phyloP scores from a whole-genome alignment of 2,888 invertebrate species.

The Buathra laborator region DNA sequence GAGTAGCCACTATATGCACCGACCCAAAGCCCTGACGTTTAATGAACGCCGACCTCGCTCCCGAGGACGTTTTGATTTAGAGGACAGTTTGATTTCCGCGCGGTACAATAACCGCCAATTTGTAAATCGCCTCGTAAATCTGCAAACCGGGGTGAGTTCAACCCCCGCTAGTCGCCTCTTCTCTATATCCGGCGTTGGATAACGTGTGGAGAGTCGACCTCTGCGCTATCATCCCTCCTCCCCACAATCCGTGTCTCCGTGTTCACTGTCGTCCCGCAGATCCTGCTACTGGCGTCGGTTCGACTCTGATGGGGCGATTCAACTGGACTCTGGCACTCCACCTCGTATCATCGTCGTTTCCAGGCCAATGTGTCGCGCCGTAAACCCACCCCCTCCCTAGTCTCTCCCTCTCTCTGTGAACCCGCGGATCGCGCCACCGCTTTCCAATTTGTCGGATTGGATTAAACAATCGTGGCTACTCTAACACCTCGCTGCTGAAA shows the following conservation, averaged over 20 bases:
- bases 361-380: conserved; percentile 61
- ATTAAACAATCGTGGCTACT: conserved; percentile 77
- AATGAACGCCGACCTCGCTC: conserved; percentile 80
- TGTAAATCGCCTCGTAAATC: conserved; percentile 85
- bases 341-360: conserved; percentile 54
- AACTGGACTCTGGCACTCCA: conserved; percentile 30
- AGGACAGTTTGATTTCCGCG: conserved; percentile 84
- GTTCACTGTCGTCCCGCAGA: conserved; percentile 10
- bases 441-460: conserved; percentile 77
- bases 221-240: background rate
- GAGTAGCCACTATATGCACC: conserved; percentile 65
- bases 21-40: conserved; percentile 77
- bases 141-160: conserved; percentile 65
- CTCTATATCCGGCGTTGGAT: background rate
- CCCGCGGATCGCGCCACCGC: conserved; percentile 23
- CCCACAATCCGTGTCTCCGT: background rate
- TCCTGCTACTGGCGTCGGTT: conserved; percentile 23
- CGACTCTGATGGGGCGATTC: conserved; percentile 10
- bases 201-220: background rate
- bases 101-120: conserved; percentile 85
- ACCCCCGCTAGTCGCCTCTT: conserved; percentile 20
- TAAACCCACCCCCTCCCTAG: conserved; percentile 20
- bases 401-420: background rate
- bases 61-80: conserved; percentile 83
- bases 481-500: conserved; percentile 43